A percentile compares a stretch with the other conserved stretches of the same genome.
phyloP scores from a whole-genome alignment of 2,888 invertebrate species.

The Mongoloraphidia duomilia region DNA sequence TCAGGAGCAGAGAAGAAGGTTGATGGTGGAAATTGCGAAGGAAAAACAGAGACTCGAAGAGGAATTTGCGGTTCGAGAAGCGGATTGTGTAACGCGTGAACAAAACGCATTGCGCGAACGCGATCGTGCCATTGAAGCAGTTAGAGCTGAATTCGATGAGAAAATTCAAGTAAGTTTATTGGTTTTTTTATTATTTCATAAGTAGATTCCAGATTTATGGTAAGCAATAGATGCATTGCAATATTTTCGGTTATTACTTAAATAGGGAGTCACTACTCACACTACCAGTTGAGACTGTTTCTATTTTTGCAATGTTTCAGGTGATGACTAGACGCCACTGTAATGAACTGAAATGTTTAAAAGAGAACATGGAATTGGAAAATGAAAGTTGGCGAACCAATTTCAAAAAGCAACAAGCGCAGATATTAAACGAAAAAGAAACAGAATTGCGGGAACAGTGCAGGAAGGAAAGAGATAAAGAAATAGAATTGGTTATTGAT shows the following conservation, averaged over 20 bases:
- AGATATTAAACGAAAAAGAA: slow-evolving; percentile 49
- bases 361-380: slow-evolving; percentile 44
- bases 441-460: slow-evolving; percentile 51
- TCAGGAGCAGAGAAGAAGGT: slow-evolving; percentile 36
- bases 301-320: slow-evolving; percentile 9
- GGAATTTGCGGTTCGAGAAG: slow-evolving; percentile 27
- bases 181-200: background rate
- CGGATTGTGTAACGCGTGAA: slow-evolving; percentile 33
- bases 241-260: background rate
- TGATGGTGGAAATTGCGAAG: slow-evolving; percentile 32
- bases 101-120: slow-evolving; percentile 30
- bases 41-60: slow-evolving; percentile 30
- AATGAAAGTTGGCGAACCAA: slow-evolving; percentile 49
- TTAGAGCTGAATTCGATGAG: slow-evolving; percentile 35
- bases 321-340: slow-evolving; percentile 32
- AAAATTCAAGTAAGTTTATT: slow-evolving; percentile 27
- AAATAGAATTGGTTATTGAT: slow-evolving; percentile 60
- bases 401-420: slow-evolving; percentile 44
- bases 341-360: slow-evolving; percentile 38
- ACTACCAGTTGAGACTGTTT: too few species aligned
- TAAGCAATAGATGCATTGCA: background rate
- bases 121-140: slow-evolving; percentile 32
- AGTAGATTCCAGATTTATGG: background rate
- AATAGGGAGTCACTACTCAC: background rate
- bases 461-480: slow-evolving; percentile 59